Conservation (phyloP, 2,888 invertebrate genomes). For the Nematopogon swammerdamellus region DNA sequence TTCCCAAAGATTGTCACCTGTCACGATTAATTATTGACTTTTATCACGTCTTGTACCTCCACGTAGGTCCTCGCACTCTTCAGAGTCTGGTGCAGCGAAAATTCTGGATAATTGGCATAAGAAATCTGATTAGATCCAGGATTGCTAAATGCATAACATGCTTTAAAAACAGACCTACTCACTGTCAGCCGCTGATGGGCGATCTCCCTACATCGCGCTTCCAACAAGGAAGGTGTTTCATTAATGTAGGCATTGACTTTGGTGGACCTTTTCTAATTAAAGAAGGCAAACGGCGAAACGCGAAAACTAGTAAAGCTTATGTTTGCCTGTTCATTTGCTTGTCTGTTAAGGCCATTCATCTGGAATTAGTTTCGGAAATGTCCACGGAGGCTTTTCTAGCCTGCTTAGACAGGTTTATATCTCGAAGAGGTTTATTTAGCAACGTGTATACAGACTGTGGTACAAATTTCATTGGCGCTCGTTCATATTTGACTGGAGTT, state of each 20-base stretch:
- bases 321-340: slow-evolving; percentile 12
- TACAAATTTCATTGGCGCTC: slow-evolving; percentile 17
- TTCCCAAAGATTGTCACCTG: slow-evolving; percentile 1
- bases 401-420: slow-evolving; percentile 7
- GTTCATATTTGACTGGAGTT: slow-evolving; percentile 8
- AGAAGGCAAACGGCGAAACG: slow-evolving; percentile 5
- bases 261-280: slow-evolving; percentile 10
- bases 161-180: background rate
- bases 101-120: background rate
- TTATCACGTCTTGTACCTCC: slow-evolving; percentile 3
- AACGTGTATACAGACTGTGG: slow-evolving; percentile 16
- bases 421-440: slow-evolving; percentile 8
- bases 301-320: slow-evolving; percentile 4
- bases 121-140: background rate
- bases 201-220: background rate
- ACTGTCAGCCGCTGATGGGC: background rate
- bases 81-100: background rate
- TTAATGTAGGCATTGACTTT: slow-evolving; percentile 10
- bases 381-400: slow-evolving; percentile 12
- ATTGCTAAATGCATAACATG: background rate
- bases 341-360: slow-evolving; percentile 13
- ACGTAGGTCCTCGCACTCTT: slow-evolving; percentile 4
- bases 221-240: slow-evolving; percentile 2
- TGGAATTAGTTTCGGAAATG: slow-evolving; percentile 14
- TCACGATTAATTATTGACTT: slow-evolving; percentile 1